A percentile compares a stretch with the other conserved stretches of the same genome.
Evolutionary conservation across 2,113 vertebrate genomes (phyloP).

Genomic region (Apus apus): DNA sequence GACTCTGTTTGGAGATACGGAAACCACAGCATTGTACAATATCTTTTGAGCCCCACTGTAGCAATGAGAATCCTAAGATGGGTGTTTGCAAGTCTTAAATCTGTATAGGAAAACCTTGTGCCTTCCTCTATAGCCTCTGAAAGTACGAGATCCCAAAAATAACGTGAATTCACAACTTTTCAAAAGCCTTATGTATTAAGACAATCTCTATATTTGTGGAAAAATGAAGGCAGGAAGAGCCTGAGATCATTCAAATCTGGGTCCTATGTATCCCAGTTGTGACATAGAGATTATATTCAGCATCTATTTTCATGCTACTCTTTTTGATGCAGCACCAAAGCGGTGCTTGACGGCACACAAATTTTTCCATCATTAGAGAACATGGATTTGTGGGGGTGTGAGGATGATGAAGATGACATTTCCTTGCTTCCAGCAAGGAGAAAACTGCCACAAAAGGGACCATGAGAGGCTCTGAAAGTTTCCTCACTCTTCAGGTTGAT

Average conservation of each 20-base stretch:
- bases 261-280: neutral
- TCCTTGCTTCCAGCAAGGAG: neutral
- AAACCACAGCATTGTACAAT: neutral
- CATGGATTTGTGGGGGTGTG: fast-evolving
- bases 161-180: neutral
- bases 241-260: neutral
- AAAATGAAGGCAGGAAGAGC: neutral
- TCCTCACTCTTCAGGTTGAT: neutral
- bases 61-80: neutral
- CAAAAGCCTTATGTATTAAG: neutral
- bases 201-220: neutral
- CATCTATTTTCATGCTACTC: neutral
- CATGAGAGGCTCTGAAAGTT: neutral
- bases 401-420: neutral
- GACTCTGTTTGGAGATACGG: neutral
- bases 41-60: neutral
- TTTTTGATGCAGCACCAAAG: neutral
- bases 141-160: fast-evolving
- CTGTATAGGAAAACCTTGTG: neutral
- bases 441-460: neutral
- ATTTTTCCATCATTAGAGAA: neutral
- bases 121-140: neutral
- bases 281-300: neutral
- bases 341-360: neutral
- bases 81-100: neutral